Conservation (phyloP, 2,888 invertebrate species). For the Sarcophaga carnaria region DNA sequence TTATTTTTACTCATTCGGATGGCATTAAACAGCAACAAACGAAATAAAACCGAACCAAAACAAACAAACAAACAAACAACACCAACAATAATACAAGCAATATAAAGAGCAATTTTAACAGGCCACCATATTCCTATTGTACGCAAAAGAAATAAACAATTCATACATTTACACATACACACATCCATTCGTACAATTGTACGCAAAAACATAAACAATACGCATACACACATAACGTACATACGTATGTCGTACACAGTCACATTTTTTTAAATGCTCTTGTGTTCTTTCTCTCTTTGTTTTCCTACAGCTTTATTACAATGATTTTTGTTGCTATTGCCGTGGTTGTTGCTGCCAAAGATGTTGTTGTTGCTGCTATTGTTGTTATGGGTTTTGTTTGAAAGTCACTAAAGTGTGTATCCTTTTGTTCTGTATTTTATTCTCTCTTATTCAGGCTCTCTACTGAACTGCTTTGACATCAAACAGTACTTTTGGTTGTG, state of each 20-base stretch:
- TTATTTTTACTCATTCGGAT: conserved; percentile 24
- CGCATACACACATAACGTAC: background rate
- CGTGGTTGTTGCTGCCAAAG: too few species aligned
- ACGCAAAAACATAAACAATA: background rate
- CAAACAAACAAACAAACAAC: conserved; percentile 20
- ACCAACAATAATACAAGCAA: conserved; percentile 23
- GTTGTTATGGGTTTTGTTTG: background rate
- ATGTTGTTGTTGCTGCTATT: background rate
- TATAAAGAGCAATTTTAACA: background rate
- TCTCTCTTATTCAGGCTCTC: conserved; percentile 15
- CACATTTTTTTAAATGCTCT: conserved; percentile 2
- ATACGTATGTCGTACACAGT: background rate
- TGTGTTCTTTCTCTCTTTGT: conserved; percentile 1
- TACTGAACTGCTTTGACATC: conserved; percentile 28
- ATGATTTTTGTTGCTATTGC: too few species aligned
- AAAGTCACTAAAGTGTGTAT: conserved; percentile 32
- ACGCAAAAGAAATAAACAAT: too few species aligned
- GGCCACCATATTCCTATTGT: background rate
- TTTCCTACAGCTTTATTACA: conserved; percentile 3
- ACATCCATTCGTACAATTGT: background rate
- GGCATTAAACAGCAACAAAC: conserved; percentile 25
- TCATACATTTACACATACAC: background rate
- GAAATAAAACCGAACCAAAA: background rate
- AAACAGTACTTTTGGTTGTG: background rate
- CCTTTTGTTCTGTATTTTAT: conserved; percentile 25